Conservation (phyloP, 1,140 invertebrate genomes). For the Geopemphigus sp. region DNA sequence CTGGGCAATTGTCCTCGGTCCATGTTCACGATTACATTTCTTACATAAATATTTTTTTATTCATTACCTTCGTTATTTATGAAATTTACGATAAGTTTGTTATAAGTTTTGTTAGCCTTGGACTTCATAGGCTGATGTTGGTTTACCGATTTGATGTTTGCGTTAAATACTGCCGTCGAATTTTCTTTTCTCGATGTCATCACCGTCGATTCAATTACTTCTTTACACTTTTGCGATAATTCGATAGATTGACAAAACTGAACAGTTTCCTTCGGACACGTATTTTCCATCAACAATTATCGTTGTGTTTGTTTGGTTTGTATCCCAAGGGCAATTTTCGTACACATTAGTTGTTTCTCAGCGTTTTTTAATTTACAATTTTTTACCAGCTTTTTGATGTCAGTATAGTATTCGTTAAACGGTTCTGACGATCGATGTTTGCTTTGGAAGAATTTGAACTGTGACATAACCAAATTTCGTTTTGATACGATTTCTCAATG, state of each 20-base stretch:
- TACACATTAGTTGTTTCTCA: neutral
- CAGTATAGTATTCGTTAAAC: neutral
- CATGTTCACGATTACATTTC: conserved; percentile 49
- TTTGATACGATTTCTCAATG: neutral
- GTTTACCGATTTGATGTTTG: neutral
- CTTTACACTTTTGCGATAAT: neutral
- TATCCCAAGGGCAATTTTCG: neutral
- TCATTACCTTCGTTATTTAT: neutral
- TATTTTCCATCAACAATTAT: neutral
- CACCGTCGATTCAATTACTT: conserved; percentile 5
- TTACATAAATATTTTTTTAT: conserved; percentile 23
- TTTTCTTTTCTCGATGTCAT: too few relatives aligned
- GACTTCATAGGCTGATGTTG: neutral
- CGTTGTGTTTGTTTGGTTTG: neutral
- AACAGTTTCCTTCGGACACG: neutral
- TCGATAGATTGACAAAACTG: neutral
- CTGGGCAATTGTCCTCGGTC: conserved; percentile 50
- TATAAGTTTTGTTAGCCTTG: neutral
- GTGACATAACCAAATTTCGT: conserved; percentile 14
- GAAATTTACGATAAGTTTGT: neutral
- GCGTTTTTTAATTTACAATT: neutral
- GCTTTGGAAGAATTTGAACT: too few relatives aligned
- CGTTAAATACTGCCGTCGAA: neutral
- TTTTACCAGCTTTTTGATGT: neutral
- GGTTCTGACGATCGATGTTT: neutral